Conservation (phyloP, 1,140 invertebrate species). For the Drosophila sproati region DNA sequence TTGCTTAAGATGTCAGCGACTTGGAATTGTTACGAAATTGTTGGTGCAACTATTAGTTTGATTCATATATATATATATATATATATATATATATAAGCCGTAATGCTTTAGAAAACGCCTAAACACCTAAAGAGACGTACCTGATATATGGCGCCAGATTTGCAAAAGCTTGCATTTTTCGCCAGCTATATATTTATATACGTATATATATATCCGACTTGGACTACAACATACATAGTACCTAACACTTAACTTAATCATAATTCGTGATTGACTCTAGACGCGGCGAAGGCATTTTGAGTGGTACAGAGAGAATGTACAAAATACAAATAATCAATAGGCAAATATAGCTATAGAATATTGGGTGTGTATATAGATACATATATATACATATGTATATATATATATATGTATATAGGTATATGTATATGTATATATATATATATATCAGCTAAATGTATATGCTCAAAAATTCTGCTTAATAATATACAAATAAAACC, state of each 20-base stretch:
- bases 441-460: neutral
- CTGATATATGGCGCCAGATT: constrained; percentile 19
- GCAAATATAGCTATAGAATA: constrained; percentile 29
- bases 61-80: constrained; percentile 15
- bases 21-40: constrained; percentile 73
- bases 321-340: constrained; percentile 50
- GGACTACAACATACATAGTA: constrained; percentile 6
- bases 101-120: constrained; percentile 39
- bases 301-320: constrained; percentile 52
- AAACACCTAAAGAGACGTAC: constrained; percentile 44
- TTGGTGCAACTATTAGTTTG: constrained; percentile 49
- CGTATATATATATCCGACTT: constrained; percentile 1
- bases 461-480: constrained; percentile 60
- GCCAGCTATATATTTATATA: constrained; percentile 4
- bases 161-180: neutral
- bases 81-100: neutral
- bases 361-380: constrained; percentile 44
- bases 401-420: neutral
- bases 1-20: constrained; percentile 25
- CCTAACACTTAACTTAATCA: constrained; percentile 17
- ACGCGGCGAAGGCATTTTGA: constrained; percentile 44
- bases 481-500: constrained; percentile 52
- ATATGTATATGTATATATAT: constrained; percentile 40
- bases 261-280: constrained; percentile 46
- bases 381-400: constrained; percentile 1